Evolutionary conservation across 1,140 invertebrate genomes (phyloP), one percentile per base, ranked within the genome.

Genomic region (Laupala kohalensis): DNA sequence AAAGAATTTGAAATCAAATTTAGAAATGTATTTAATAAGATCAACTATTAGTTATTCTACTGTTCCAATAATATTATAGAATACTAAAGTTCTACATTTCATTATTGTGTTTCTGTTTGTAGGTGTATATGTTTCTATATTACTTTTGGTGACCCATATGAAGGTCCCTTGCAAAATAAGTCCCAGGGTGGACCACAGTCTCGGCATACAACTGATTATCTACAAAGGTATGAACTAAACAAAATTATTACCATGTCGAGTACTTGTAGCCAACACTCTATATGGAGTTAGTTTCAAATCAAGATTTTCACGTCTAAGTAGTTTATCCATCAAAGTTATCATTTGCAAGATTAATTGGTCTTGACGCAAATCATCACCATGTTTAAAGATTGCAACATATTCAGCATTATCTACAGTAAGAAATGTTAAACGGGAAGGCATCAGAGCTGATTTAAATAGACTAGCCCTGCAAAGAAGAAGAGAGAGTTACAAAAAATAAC

Each of bases 281-380:
- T 99, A 99, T 0, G 97, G 96, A 0, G 95, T 98, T 72, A 99
- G 78, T 79, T 96, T 97, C 30, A 99, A 84, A 84, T 99, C 96
- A 30, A 99, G 82, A 82, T 98, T 98, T 82, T 97, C 95, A 75
- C 92, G 86, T 64, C 94, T 84, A 30, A 99, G 81, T 25, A 99
- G 81, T 81, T 96, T 93, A 82, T 99, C 98, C 96, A 99, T 99
- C 5, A 99, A 83, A 0, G 95, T 95, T 72, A 99, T 98, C 82
- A 99, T 99, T 81, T 95, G 92, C 69, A 99, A 81, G 74, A 99
- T 95, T 0, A 99, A 85, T 81, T 99, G 97, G 84, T 99, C 98
- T 82, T 99, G 98, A 26, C 97, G 81, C n/a, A 99, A 81, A 83
- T 99, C 97, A 82, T 99, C 98, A 0, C 98, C 98, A 78, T 97